Conservation (phyloP, 2,113 vertebrate genomes). For the Riparia riparia region DNA sequence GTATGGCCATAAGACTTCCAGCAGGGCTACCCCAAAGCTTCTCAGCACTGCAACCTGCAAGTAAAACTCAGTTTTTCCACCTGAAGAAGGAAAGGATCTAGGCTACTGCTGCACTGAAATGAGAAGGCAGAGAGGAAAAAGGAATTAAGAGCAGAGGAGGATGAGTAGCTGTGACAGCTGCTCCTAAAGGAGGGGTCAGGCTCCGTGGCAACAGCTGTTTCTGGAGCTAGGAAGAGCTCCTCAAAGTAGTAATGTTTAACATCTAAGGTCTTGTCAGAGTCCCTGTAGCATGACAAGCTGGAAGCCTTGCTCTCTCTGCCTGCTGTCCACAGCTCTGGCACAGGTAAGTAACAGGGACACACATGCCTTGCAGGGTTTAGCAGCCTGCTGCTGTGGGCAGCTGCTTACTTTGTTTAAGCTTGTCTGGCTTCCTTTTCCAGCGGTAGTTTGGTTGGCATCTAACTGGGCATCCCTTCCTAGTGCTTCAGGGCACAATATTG, state of each 20-base stretch:
- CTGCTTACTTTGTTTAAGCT: not conserved
- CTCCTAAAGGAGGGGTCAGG: not conserved
- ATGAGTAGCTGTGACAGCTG: not conserved
- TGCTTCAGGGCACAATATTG: not conserved
- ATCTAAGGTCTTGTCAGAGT: not conserved
- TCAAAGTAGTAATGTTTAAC: not conserved
- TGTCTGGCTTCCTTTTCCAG: not conserved
- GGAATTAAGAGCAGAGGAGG: not conserved
- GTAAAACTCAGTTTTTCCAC: not conserved
- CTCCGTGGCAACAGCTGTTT: not conserved
- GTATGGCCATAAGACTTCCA: not conserved
- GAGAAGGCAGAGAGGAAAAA: not conserved
- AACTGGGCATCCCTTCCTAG: not conserved
- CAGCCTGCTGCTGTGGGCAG: not conserved
- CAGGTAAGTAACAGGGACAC: not conserved
- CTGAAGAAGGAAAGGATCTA: not conserved
- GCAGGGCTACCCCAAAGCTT: not conserved
- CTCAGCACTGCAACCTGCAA: not conserved
- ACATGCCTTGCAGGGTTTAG: not conserved
- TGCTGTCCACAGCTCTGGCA: not conserved
- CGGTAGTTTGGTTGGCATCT: not conserved
- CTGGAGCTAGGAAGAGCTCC: not conserved
- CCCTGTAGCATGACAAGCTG: not conserved
- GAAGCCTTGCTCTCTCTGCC: not conserved
- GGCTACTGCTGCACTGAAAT: not conserved